These are phyloP conservation scores for Thalassophryne amazonica DNA, from an alignment of 2,797 vertebrate genomes.

Conservation along the genomic window DNA sequence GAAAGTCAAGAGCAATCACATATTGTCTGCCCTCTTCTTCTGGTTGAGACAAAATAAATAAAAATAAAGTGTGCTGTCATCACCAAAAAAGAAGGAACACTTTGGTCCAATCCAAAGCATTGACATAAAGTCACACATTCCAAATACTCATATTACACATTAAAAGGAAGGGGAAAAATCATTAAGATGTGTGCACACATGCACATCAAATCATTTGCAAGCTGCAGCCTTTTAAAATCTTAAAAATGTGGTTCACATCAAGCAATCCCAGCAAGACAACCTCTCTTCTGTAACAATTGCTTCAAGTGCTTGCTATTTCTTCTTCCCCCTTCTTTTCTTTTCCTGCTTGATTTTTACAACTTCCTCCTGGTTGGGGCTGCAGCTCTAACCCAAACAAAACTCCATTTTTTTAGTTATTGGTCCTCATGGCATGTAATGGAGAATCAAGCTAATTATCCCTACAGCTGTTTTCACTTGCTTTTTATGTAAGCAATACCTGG, in stretches of 20 bases:
- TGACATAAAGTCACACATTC: constrained; percentile 5
- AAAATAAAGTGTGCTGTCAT: no score
- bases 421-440: constrained; percentile 90
- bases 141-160: constrained; percentile 7
- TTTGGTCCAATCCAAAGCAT: not conserved
- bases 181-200: constrained; percentile 9
- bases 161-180: constrained; percentile 7
- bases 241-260: constrained; percentile 50
- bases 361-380: constrained; percentile 82
- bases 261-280: constrained; percentile 43
- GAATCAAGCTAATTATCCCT: constrained; percentile 92
- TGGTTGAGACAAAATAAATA: no score
- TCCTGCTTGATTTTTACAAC: constrained; percentile 80
- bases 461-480: constrained; percentile 93
- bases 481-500: constrained; percentile 95
- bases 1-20: no score
- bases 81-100: not conserved
- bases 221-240: constrained; percentile 30
- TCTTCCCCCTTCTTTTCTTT: constrained; percentile 49
- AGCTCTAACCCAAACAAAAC: constrained; percentile 90
- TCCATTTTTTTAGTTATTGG: constrained; percentile 88
- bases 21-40: no score
- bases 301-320: constrained; percentile 63
- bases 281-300: constrained; percentile 71
- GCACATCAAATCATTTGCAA: constrained; percentile 22